phyloP scores from a whole-genome alignment of 2,888 invertebrate genomes.

The Spatulosminthurus flaviceps region DNA sequence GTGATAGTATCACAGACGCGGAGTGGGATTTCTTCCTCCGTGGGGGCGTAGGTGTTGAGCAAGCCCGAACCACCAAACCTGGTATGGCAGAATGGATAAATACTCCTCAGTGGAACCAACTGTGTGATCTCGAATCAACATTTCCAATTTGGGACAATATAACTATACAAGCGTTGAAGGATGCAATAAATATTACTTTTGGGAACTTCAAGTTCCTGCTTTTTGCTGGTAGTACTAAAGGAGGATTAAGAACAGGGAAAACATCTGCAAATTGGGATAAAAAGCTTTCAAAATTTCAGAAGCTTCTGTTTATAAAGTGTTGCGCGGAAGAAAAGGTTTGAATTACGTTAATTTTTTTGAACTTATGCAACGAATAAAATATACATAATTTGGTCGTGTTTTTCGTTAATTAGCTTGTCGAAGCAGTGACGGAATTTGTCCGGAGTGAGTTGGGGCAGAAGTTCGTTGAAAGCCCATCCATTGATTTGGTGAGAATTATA shows the following conservation, averaged over 20 bases:
- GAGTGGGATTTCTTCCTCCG: slow-evolving; percentile 84
- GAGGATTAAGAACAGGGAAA: background rate
- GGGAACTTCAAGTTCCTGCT: slow-evolving; percentile 48
- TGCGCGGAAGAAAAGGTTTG: slow-evolving; percentile 78
- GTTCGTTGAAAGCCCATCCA: slow-evolving; percentile 84
- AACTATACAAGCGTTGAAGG: slow-evolving; percentile 40
- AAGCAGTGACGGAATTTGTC: slow-evolving; percentile 83
- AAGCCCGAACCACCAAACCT: slow-evolving; percentile 45
- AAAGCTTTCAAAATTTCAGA: slow-evolving; percentile 77
- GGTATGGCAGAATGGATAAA: slow-evolving; percentile 52
- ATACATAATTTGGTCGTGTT: too few relatives aligned
- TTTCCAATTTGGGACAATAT: slow-evolving; percentile 51
- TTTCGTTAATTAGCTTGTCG: slow-evolving; percentile 70
- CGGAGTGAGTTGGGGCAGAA: slow-evolving; percentile 77
- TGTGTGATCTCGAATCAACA: slow-evolving; percentile 54
- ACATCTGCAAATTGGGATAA: slow-evolving; percentile 72
- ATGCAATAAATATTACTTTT: slow-evolving; percentile 48
- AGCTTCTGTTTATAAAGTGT: slow-evolving; percentile 80
- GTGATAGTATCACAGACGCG: slow-evolving; percentile 70
- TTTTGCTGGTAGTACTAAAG: slow-evolving; percentile 62
- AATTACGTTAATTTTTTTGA: slow-evolving; percentile 70
- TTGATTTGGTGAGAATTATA: slow-evolving; percentile 69
- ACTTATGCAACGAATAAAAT: too few relatives aligned
- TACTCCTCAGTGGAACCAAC: slow-evolving; percentile 50
- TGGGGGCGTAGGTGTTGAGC: slow-evolving; percentile 67